A percentile compares a stretch with the other conserved stretches of the same genome.
phyloP scores from a whole-genome alignment of 2,888 invertebrate genomes.

The Agrotis exclamationis region DNA sequence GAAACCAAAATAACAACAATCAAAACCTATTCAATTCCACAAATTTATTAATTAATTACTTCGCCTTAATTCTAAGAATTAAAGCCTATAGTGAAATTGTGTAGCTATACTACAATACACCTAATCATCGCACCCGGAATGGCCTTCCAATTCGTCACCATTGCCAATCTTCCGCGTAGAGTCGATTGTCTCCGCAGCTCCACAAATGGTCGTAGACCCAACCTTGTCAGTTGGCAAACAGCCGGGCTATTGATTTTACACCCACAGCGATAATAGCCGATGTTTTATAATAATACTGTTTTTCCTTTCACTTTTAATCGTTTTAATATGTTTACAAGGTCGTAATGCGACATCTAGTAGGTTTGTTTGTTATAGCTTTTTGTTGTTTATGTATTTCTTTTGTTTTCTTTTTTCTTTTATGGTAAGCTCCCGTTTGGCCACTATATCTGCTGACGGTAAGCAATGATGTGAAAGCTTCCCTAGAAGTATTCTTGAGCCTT shows the following conservation, averaged over 20 bases:
- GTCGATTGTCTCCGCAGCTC: constrained; percentile 55
- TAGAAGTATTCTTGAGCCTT: too few species aligned
- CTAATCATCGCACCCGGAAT: constrained; percentile 46
- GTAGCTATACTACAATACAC: neutral
- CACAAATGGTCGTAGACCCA: constrained; percentile 52
- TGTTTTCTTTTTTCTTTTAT: too few species aligned
- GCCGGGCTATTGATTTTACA: constrained; percentile 60
- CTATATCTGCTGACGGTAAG: too few species aligned
- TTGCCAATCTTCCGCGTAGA: constrained; percentile 63
- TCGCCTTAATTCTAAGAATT: neutral
- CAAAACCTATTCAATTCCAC: neutral
- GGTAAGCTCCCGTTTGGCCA: neutral
- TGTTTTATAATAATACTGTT: constrained; percentile 33
- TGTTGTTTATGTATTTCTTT: neutral
- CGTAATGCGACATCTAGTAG: neutral
- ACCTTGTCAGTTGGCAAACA: constrained; percentile 64
- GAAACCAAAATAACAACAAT: neutral
- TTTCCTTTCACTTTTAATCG: constrained; percentile 55
- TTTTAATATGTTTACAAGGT: constrained; percentile 29
- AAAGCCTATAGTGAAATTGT: constrained; percentile 5
- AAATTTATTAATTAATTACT: neutral
- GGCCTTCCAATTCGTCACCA: constrained; percentile 55
- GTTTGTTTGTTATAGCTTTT: neutral
- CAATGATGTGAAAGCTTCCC: too few species aligned
- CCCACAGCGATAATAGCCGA: constrained; percentile 57